phyloP scores from a whole-genome alignment of 1,140 invertebrate species.

The Apis mellifera region Amel_HAv3.1 CM009931.2:16668501-16669000 shows the following conservation, averaged over 20 bases:
- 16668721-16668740: not conserved
- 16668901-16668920: not conserved
- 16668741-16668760: not conserved
- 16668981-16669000: not conserved
- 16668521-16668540: not conserved
- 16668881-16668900: not conserved
- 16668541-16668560: conserved; percentile 29
- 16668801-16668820: not conserved
- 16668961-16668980: not conserved
- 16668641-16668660: not conserved
- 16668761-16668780: not conserved
- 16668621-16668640: not conserved
- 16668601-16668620: not conserved
- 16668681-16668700: not conserved
- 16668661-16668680: not conserved
- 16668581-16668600: not conserved
- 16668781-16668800: not conserved
- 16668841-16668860: not conserved
- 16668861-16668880: not conserved
- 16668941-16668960: not conserved
- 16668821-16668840: not conserved
- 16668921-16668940: not conserved
- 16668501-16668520: conserved; percentile 9
- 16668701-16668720: not conserved
- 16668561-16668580: not conserved